A percentile compares a stretch with the other conserved stretches of the same genome.
Evolutionary conservation across 2,113 vertebrate species (phyloP).

Genomic region (Trogon melanurus): DNA sequence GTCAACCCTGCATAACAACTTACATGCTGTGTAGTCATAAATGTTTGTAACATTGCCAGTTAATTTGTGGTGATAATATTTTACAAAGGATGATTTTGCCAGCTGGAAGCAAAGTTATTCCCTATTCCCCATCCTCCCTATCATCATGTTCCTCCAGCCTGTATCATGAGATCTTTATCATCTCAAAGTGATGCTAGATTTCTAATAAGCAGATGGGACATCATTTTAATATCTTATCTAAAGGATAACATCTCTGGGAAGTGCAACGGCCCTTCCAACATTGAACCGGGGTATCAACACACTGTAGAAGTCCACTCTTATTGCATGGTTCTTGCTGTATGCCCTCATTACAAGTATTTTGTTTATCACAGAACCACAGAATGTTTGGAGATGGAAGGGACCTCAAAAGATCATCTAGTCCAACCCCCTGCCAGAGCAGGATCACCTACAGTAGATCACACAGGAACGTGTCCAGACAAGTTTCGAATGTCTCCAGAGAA

Average conservation of each 20-base stretch:
- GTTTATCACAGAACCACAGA: background rate
- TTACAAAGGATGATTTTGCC: slow-evolving; percentile 26
- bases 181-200: background rate
- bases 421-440: too few relatives aligned
- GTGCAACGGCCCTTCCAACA: background rate
- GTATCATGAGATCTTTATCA: slow-evolving; percentile 23
- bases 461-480: too few relatives aligned
- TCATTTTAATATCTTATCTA: background rate
- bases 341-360: background rate
- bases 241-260: background rate
- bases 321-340: background rate
- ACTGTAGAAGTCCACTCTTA: background rate
- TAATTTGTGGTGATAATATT: slow-evolving; percentile 38
- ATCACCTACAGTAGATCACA: too few relatives aligned
- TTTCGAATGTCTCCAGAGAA: too few relatives aligned
- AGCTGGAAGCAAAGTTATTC: slow-evolving; percentile 30
- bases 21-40: background rate
- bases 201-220: slow-evolving; percentile 18
- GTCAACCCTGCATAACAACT: background rate
- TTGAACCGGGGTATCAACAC: background rate
- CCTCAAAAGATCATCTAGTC: too few relatives aligned
- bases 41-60: background rate
- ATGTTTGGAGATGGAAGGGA: too few relatives aligned
- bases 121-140: background rate
- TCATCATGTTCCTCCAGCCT: background rate